phyloP scores from a whole-genome alignment of 2,888 invertebrate genomes.

The Patella pellucida region DNA sequence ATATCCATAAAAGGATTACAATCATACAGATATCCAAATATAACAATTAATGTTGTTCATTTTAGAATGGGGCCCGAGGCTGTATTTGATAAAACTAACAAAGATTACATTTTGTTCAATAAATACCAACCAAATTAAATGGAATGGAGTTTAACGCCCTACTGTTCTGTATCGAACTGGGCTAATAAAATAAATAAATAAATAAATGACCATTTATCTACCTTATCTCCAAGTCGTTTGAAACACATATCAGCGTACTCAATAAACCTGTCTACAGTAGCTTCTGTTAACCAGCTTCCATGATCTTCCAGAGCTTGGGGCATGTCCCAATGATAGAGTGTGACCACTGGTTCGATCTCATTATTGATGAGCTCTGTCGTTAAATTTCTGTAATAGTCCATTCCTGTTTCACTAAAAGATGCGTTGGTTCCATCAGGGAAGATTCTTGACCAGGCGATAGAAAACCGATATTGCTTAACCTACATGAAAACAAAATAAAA shows the following conservation, averaged over 20 bases:
- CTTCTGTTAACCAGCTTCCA: slow-evolving; percentile 68
- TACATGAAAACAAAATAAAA: slow-evolving; percentile 22
- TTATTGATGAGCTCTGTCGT: slow-evolving; percentile 78
- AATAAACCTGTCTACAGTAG: slow-evolving; percentile 56
- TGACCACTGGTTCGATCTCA: slow-evolving; percentile 75
- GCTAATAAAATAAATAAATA: too few species aligned
- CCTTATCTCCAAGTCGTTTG: slow-evolving; percentile 62
- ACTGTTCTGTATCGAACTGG: too few species aligned
- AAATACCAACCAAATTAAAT: too few species aligned
- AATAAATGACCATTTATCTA: neutral
- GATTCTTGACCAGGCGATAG: slow-evolving; percentile 81
- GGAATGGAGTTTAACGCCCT: too few species aligned
- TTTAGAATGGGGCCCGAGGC: too few species aligned
- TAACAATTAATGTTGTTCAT: too few species aligned
- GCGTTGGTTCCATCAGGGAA: slow-evolving; percentile 76
- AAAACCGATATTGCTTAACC: slow-evolving; percentile 69
- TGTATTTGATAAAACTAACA: too few species aligned
- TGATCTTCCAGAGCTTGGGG: slow-evolving; percentile 58
- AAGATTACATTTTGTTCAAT: too few species aligned
- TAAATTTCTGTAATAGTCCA: slow-evolving; percentile 83
- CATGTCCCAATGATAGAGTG: slow-evolving; percentile 72
- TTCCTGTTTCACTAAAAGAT: slow-evolving; percentile 78
- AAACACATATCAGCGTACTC: slow-evolving; percentile 67
- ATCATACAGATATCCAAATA: too few species aligned
- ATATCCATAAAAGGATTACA: too few species aligned